Evolutionary conservation across 1,140 invertebrate species (phyloP).

Genomic region (Lucilia sericata): DNA sequence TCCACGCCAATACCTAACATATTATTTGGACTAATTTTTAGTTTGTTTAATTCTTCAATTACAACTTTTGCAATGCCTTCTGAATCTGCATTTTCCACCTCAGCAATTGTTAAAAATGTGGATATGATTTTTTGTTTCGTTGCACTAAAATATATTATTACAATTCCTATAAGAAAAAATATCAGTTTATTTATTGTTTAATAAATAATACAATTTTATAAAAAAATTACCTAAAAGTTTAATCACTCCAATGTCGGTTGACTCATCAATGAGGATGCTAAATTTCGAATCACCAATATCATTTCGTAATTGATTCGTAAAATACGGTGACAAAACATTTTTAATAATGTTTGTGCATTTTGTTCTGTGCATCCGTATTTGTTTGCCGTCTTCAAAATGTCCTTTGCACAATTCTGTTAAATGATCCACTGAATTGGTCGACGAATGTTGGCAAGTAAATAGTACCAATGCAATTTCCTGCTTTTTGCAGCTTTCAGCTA

Average conservation of each 20-base stretch:
- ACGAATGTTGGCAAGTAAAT: conserved; percentile 10
- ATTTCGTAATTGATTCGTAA: conserved; percentile 52
- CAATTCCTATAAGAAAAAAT: background rate
- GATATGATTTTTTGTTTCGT: conserved; percentile 9
- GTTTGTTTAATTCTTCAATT: conserved; percentile 45
- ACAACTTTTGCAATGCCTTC: conserved; percentile 15
- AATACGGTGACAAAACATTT: conserved; percentile 59
- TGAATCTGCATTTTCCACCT: conserved; percentile 10
- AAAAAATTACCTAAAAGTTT: conserved; percentile 63
- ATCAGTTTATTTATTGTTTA: conserved; percentile 55
- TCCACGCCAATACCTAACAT: conserved; percentile 62
- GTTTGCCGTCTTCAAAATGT: background rate
- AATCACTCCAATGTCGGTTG: conserved; percentile 61
- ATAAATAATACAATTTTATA: conserved; percentile 50
- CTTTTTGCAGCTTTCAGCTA: background rate
- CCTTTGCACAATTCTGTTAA: background rate
- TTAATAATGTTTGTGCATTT: conserved; percentile 64
- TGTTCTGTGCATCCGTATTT: conserved; percentile 55
- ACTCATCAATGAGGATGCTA: conserved; percentile 66
- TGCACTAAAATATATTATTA: background rate
- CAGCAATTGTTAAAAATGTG: conserved; percentile 15
- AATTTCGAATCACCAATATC: conserved; percentile 62
- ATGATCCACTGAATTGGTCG: conserved; percentile 3
- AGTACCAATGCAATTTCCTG: conserved; percentile 4
- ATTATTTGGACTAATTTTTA: conserved; percentile 50